Evolutionary conservation across 2,888 invertebrate genomes (phyloP).

Genomic region (Candidula unifasciata): DNA sequence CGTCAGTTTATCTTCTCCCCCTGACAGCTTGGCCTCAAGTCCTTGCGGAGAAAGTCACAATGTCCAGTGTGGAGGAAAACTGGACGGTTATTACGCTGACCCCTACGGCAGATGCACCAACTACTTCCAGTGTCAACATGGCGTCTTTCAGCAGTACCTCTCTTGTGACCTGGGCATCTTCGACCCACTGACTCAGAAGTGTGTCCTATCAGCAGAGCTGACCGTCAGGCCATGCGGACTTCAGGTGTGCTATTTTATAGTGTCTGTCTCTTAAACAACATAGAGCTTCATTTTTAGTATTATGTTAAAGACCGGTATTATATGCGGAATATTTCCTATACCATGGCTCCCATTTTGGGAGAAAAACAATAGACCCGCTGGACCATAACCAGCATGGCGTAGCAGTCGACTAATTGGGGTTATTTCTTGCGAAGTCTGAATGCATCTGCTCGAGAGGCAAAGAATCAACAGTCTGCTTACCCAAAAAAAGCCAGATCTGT

Average conservation of each 20-base stretch:
- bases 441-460: no score
- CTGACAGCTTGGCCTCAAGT: conserved; percentile 14
- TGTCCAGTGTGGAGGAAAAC: conserved; percentile 53
- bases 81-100: conserved; percentile 59
- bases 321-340: no score
- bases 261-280: neutral
- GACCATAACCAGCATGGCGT: no score
- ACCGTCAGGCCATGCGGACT: conserved; percentile 58
- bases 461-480: no score
- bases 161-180: conserved; percentile 59
- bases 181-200: conserved; percentile 55
- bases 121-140: conserved; percentile 58
- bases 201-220: conserved; percentile 55
- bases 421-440: no score
- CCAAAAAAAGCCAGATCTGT: no score
- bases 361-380: no score
- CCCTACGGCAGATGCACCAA: conserved; percentile 60
- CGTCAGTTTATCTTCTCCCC: no score
- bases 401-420: no score
- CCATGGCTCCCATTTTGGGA: no score
- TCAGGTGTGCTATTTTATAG: neutral
- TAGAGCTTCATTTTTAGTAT: no score
- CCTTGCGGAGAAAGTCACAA: conserved; percentile 55
- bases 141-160: conserved; percentile 54
- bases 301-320: no score